Conservation (phyloP, 2,797 vertebrate genomes). For the Sphenopsis melanotis region DNA sequence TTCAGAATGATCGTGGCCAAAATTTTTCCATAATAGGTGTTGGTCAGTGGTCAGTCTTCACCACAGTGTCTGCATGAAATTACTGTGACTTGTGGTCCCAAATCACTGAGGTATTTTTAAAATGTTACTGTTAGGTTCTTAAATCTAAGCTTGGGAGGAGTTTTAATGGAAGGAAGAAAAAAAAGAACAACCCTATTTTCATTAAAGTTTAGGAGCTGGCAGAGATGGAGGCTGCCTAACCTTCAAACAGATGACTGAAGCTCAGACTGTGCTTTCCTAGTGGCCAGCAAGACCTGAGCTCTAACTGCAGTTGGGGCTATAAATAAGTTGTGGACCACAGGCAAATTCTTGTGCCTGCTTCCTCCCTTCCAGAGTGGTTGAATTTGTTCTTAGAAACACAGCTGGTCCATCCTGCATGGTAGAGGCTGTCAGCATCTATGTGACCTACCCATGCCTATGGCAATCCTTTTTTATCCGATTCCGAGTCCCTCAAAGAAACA, state of each 20-base stretch:
- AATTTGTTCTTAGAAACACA: not conserved
- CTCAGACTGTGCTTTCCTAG: not conserved
- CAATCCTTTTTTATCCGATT: not conserved
- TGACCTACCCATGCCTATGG: not conserved
- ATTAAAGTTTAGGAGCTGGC: not conserved
- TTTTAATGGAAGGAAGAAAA: not conserved
- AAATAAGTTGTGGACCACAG: not conserved
- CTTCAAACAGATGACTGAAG: not conserved
- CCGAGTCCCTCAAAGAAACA: not conserved
- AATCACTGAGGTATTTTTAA: not conserved
- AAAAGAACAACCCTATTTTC: not conserved
- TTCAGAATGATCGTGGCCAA: not conserved
- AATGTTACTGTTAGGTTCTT: not conserved
- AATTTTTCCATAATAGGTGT: not conserved
- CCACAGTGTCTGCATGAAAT: constrained; percentile 1
- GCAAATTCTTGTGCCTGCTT: not conserved
- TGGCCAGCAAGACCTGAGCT: constrained; percentile 16
- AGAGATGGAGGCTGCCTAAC: not conserved
- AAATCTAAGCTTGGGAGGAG: not conserved
- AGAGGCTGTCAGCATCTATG: not conserved
- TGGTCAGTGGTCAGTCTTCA: constrained; percentile 11
- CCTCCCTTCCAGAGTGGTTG: not conserved
- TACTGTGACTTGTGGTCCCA: not conserved
- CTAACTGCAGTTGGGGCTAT: not conserved
- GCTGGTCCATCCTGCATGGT: not conserved